Evolutionary conservation across 2,888 invertebrate species (phyloP).

Genomic region (Toxonevra muliebris): DNA sequence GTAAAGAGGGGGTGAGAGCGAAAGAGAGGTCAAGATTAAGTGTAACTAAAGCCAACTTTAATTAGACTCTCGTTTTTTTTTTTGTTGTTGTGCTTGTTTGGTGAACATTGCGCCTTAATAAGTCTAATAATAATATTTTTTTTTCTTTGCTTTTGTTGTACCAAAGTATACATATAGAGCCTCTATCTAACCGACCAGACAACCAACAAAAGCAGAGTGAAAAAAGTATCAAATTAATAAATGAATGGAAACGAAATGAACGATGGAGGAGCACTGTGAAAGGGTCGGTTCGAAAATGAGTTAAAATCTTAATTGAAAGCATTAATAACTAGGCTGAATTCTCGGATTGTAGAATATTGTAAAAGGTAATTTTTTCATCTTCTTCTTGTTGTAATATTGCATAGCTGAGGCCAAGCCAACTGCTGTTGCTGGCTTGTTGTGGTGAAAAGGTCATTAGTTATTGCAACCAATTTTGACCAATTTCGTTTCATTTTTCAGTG

Average conservation of each 20-base stretch:
- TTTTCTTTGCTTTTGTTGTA: constrained; percentile 3
- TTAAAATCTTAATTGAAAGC: constrained; percentile 34
- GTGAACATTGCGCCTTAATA: not conserved
- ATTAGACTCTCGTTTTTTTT: constrained; percentile 22
- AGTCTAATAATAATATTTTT: not conserved
- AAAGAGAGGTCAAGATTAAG: constrained; percentile 24
- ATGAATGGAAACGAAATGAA: constrained; percentile 15
- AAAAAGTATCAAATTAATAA: constrained; percentile 35
- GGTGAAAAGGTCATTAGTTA: constrained; percentile 21
- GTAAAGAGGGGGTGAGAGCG: no score
- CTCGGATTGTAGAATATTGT: no score
- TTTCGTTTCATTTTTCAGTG: no score
- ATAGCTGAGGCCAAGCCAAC: not conserved
- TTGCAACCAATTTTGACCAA: not conserved
- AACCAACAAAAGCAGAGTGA: not conserved
- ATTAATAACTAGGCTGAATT: constrained; percentile 24
- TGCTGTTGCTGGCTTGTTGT: not conserved
- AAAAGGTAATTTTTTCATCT: no score
- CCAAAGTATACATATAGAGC: not conserved
- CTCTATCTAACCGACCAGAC: no score
- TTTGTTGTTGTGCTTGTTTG: constrained; percentile 11
- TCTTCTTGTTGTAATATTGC: no score
- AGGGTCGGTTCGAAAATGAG: constrained; percentile 32
- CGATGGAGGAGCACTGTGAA: constrained; percentile 14
- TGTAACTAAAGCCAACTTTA: constrained; percentile 34